phyloP scores from a whole-genome alignment of 2,113 vertebrate genomes.

The Balaeniceps rex region DNA sequence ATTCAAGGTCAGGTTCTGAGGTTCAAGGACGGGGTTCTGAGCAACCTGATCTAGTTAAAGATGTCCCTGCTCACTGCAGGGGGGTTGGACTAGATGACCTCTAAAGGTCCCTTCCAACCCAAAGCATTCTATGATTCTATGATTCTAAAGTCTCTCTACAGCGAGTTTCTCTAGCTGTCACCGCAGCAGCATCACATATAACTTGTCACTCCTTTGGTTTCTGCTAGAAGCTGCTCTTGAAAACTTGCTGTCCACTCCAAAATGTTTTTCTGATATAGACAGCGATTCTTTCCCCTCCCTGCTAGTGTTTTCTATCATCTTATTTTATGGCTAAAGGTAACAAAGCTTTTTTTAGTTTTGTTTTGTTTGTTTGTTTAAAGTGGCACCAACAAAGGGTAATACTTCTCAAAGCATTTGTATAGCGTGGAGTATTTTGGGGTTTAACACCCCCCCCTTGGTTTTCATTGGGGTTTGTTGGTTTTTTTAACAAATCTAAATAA shows the following conservation, averaged over 20 bases:
- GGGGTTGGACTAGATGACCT: no score
- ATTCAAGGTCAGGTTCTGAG: no score
- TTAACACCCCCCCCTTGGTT: background rate
- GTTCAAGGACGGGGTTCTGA: no score
- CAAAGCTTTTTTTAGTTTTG: background rate
- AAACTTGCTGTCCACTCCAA: background rate
- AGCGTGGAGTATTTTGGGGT: background rate
- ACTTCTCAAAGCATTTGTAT: background rate
- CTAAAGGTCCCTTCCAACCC: no score
- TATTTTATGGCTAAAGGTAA: background rate
- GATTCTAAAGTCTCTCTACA: background rate
- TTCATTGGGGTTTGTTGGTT: background rate
- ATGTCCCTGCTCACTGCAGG: no score
- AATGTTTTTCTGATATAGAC: background rate
- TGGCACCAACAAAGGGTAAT: background rate
- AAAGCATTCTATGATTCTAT: no score
- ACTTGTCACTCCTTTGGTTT: background rate
- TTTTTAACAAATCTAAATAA: background rate
- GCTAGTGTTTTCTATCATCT: background rate
- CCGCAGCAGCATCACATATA: fast-evolving
- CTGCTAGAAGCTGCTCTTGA: background rate
- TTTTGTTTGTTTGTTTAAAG: background rate
- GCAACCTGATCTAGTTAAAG: no score
- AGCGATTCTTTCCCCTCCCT: background rate
- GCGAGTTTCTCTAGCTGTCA: background rate